A percentile compares a stretch with the other conserved stretches of the same genome.
phyloP scores from a whole-genome alignment of 2,797 vertebrate genomes.

The Bovichtus variegatus region DNA sequence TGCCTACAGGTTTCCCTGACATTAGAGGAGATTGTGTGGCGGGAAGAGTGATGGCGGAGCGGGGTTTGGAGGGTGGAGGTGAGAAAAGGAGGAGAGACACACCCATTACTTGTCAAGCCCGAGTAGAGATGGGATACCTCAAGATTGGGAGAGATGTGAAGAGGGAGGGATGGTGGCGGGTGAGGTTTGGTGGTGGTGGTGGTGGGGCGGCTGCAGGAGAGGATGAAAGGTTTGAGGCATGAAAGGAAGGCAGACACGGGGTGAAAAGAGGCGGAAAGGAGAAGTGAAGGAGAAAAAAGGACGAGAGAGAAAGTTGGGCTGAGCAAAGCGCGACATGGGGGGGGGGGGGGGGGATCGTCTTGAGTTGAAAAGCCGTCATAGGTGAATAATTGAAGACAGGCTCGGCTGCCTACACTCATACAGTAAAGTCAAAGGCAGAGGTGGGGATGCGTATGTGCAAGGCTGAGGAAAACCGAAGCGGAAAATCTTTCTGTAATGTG shows the following conservation, averaged over 20 bases:
- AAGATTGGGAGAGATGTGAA: slow-evolving; percentile 60
- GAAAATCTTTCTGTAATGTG: slow-evolving; percentile 70
- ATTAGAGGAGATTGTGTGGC: slow-evolving; percentile 74
- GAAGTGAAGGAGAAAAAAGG: slow-evolving; percentile 66
- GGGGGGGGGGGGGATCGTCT: slow-evolving; percentile 39
- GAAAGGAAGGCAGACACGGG: slow-evolving; percentile 73
- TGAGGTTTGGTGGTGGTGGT: slow-evolving; percentile 28
- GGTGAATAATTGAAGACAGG: slow-evolving; percentile 80
- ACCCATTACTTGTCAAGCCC: slow-evolving; percentile 74
- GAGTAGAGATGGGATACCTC: slow-evolving; percentile 63
- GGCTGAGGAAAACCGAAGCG: slow-evolving; percentile 49
- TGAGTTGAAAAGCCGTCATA: slow-evolving; percentile 76
- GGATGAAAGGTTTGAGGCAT: slow-evolving; percentile 83
- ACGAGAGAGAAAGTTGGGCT: slow-evolving; percentile 71
- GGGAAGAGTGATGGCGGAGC: slow-evolving; percentile 51
- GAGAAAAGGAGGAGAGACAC: slow-evolving; percentile 61
- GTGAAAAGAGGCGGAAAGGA: slow-evolving; percentile 77
- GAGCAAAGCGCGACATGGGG: slow-evolving; percentile 63
- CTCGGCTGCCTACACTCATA: slow-evolving; percentile 55
- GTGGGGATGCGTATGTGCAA: slow-evolving; percentile 43
- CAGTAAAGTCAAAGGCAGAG: slow-evolving; percentile 58
- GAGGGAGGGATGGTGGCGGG: slow-evolving; percentile 57
- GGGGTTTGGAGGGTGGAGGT: slow-evolving; percentile 50
- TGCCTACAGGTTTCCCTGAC: slow-evolving; percentile 85
- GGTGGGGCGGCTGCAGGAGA: slow-evolving; percentile 40